phyloP scores from a whole-genome alignment of 2,888 invertebrate species.

The Pseudeuparius sepicola region DNA sequence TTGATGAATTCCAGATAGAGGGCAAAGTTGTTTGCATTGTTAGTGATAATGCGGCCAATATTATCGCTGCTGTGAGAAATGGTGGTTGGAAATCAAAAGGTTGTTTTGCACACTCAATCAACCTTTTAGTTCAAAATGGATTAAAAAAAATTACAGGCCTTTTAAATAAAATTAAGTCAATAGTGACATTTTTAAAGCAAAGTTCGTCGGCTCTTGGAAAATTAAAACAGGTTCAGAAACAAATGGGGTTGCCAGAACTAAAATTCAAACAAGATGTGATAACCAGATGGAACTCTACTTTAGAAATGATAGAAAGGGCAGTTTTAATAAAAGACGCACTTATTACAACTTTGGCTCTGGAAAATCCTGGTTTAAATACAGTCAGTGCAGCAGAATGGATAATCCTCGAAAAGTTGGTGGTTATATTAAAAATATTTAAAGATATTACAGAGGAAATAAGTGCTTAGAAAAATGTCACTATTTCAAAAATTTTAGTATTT shows the following conservation, averaged over 20 bases:
- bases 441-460: slow-evolving; percentile 7
- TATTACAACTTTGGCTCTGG: slow-evolving; percentile 2
- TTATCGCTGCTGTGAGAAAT: no score
- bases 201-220: slow-evolving; percentile 9
- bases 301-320: slow-evolving; percentile 6
- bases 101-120: no score
- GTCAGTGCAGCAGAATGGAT: not conserved
- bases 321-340: slow-evolving; percentile 6
- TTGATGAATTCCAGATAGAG: slow-evolving; percentile 23
- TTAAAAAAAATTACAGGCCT: no score
- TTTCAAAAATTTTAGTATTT: slow-evolving; percentile 9
- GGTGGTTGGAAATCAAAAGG: no score
- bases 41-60: slow-evolving; percentile 27
- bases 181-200: slow-evolving; percentile 14
- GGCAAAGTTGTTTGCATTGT: slow-evolving; percentile 16
- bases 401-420: slow-evolving; percentile 2
- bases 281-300: slow-evolving; percentile 7
- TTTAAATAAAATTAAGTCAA: slow-evolving; percentile 18
- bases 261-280: slow-evolving; percentile 8
- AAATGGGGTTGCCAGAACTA: slow-evolving; percentile 9
- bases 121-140: no score
- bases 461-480: slow-evolving; percentile 8
- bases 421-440: slow-evolving; percentile 1
- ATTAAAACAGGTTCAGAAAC: slow-evolving; percentile 8
- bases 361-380: slow-evolving; percentile 4